Evolutionary conservation across 2,797 vertebrate genomes (phyloP).

Genomic region (Onychomys leucogaster): DNA sequence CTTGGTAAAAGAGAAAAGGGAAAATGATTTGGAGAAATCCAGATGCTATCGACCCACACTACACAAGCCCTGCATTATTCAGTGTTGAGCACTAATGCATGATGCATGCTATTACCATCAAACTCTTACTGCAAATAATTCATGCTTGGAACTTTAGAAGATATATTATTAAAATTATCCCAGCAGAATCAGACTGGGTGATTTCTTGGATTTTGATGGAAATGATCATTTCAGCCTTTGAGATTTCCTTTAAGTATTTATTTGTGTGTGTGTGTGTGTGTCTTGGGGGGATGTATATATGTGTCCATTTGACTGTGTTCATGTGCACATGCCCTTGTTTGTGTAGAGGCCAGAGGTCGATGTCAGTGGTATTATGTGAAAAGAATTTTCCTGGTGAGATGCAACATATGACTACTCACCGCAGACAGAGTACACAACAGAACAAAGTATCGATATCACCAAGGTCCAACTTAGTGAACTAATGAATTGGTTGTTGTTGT

Average conservation of each 20-base stretch:
- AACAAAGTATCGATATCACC: background rate
- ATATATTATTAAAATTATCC: constrained; percentile 79
- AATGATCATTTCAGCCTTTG: constrained; percentile 38
- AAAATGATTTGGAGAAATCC: constrained; percentile 76
- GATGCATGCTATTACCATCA: constrained; percentile 77
- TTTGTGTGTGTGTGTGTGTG: background rate
- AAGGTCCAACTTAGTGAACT: background rate
- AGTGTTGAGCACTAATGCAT: constrained; percentile 76
- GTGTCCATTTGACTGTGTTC: background rate
- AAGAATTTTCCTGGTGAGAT: background rate
- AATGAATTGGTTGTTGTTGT: background rate
- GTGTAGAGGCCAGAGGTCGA: background rate
- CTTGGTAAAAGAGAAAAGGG: constrained; percentile 32
- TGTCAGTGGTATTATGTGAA: background rate
- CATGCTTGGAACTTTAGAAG: constrained; percentile 76
- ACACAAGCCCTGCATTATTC: constrained; percentile 78
- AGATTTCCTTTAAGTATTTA: constrained; percentile 66
- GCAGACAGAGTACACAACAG: background rate
- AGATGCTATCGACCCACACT: constrained; percentile 66
- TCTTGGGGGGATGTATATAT: background rate
- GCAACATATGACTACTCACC: background rate
- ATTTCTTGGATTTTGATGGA: constrained; percentile 74
- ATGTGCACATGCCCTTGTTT: background rate
- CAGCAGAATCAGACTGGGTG: constrained; percentile 41
- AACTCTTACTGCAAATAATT: constrained; percentile 83